Evolutionary conservation across 2,888 invertebrate species (phyloP).

Genomic region (Xylocampa areola): DNA sequence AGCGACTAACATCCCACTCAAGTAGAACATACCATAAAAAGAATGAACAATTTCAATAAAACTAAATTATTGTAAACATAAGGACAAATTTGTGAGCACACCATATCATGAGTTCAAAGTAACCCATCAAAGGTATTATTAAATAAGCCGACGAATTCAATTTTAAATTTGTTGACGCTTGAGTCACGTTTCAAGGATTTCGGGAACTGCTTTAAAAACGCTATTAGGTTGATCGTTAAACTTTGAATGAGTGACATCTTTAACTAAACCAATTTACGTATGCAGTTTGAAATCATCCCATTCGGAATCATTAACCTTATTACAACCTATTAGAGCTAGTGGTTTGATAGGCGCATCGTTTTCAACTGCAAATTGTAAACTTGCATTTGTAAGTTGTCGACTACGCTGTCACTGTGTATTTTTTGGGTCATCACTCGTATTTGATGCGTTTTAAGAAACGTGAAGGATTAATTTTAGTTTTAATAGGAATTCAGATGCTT

Average conservation of each 20-base stretch:
- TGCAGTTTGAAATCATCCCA: conserved; percentile 13
- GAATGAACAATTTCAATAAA: conserved; percentile 45
- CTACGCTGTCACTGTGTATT: conserved; percentile 79
- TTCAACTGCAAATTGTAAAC: conserved; percentile 43
- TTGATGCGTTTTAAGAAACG: conserved; percentile 84
- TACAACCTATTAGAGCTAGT: conserved; percentile 9
- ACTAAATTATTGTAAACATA: conserved; percentile 62
- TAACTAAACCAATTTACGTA: conserved; percentile 67
- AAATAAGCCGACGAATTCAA: conserved; percentile 82
- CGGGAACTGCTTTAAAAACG: conserved; percentile 86
- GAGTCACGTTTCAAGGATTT: conserved; percentile 88
- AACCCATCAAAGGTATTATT: conserved; percentile 78
- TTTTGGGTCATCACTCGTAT: conserved; percentile 83
- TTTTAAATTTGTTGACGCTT: conserved; percentile 87
- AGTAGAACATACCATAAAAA: conserved; percentile 18
- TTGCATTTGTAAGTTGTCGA: conserved; percentile 80
- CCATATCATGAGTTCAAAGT: conserved; percentile 81
- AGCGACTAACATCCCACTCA: conserved; percentile 1
- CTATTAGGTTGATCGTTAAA: conserved; percentile 89
- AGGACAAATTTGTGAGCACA: conserved; percentile 72
- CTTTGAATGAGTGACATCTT: conserved; percentile 88
- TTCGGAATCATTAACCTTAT: conserved; percentile 54
- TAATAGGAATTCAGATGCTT: conserved; percentile 77
- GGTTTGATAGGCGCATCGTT: conserved; percentile 2
- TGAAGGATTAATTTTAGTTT: conserved; percentile 82